Evolutionary conservation across 2,797 vertebrate genomes (phyloP), one percentile per base, ranked within the genome.

Genomic region (Molossus alvarezi): DNA sequence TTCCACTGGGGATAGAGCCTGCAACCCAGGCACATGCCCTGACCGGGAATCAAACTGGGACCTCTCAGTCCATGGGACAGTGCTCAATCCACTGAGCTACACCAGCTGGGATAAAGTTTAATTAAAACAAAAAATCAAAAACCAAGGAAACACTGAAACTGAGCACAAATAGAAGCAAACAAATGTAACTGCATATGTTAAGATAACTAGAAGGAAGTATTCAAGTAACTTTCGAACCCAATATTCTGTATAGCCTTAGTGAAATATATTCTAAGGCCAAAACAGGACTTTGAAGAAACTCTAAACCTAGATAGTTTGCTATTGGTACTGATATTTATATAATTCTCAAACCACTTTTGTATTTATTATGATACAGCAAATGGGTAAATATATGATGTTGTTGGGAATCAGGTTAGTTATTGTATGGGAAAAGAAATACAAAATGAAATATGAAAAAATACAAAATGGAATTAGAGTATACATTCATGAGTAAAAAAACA

Each of bases 281-380:
- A 75, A 88, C 86, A 57, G 5, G 57, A 82, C 62, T 90, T 48
- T 20, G 76, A 72, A 83, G 37, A 67, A 71, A 71, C 37, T 71
- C 21, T 88, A 33, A 94, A 87, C 5, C 12, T 84, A 45, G 57
- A 55, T 51, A 73, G 53, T 93, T 90, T 95, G 75, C 65, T 73
- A 87, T 41, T 60, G 45, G 51, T 73, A 65, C n/a, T 37, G 10
- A 71, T 37, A 69, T 0, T 95, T 51, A 90, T 57, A 10, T 65
- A 85, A 85, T 65, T 79, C 76, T 80, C 45, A 92, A 95, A 90
- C 17, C 29, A 88, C 55, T 90, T 77, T 55, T 73, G 20, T 73
- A 37, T 79, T 13, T 88, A 77, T 55, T 84, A 71, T 73, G n/a
- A 86, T 6, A 84, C 17, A 86, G 18, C 27, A 94, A 94, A 58